phyloP scores from a whole-genome alignment of 2,113 vertebrate species.

The Carollia perspicillata region DNA sequence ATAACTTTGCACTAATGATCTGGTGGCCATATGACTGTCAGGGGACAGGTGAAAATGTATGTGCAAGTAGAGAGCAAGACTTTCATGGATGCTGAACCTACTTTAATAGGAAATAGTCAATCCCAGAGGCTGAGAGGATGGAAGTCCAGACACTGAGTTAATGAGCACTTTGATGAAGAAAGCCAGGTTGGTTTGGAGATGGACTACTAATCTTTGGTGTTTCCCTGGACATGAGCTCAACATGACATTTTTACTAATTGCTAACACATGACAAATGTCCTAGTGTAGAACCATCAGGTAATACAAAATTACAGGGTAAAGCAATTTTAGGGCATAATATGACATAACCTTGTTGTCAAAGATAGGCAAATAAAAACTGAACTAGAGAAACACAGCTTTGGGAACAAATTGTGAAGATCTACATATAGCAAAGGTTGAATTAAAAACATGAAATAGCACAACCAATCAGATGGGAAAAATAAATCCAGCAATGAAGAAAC shows the following conservation, averaged over 20 bases:
- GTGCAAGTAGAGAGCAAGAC: background rate
- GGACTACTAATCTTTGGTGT: background rate
- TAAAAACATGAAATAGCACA: constrained; percentile 33
- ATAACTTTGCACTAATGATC: background rate
- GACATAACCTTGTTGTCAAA: background rate
- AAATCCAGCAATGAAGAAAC: background rate
- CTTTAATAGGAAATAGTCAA: background rate
- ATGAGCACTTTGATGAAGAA: background rate
- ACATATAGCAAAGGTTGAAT: background rate
- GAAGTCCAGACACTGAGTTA: background rate
- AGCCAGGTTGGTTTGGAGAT: constrained; percentile 8
- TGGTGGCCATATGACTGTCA: background rate
- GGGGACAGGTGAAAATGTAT: background rate
- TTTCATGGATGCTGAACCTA: background rate
- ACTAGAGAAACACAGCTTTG: background rate
- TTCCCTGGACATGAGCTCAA: background rate
- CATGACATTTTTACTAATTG: background rate
- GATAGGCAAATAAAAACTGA: background rate
- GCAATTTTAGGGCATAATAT: background rate
- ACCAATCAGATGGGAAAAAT: background rate
- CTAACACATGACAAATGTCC: background rate
- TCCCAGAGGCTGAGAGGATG: background rate
- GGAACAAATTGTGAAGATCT: background rate
- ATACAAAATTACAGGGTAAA: background rate
- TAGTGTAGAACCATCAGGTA: background rate